These are phyloP conservation scores for Loris lydekkerianus DNA, from an alignment of 2,797 vertebrate genomes.

Conservation along the genomic window DNA sequence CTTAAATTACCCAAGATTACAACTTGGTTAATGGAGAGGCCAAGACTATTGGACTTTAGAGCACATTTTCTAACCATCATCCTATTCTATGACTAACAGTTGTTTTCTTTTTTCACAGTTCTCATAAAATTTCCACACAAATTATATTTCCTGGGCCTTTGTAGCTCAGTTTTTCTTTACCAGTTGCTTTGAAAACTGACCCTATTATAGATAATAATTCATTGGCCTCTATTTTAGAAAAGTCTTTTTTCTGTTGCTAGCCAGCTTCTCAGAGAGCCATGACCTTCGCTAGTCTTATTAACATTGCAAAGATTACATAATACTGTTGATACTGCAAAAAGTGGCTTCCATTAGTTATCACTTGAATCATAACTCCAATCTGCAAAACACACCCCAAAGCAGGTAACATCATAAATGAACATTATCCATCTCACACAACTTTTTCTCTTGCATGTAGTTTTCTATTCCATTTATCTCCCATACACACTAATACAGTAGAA, in stretches of 20 bases:
- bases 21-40: not conserved
- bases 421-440: not conserved
- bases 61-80: not conserved
- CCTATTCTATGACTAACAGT: not conserved
- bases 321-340: not conserved
- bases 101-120: not conserved
- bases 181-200: not conserved
- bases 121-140: not conserved
- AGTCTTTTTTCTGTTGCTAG: not conserved
- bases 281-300: not conserved
- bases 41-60: not conserved
- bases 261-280: not conserved
- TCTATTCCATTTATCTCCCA: not conserved
- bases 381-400: not conserved
- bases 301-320: not conserved
- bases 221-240: not conserved
- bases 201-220: not conserved
- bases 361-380: not conserved
- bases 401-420: not conserved
- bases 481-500: no score
- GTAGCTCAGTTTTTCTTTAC: not conserved
- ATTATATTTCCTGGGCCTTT: not conserved
- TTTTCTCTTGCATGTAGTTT: not conserved
- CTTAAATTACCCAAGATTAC: not conserved
- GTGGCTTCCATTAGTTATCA: not conserved